phyloP scores from a whole-genome alignment of 2,113 vertebrate species.

The Eurystomus gularis region DNA sequence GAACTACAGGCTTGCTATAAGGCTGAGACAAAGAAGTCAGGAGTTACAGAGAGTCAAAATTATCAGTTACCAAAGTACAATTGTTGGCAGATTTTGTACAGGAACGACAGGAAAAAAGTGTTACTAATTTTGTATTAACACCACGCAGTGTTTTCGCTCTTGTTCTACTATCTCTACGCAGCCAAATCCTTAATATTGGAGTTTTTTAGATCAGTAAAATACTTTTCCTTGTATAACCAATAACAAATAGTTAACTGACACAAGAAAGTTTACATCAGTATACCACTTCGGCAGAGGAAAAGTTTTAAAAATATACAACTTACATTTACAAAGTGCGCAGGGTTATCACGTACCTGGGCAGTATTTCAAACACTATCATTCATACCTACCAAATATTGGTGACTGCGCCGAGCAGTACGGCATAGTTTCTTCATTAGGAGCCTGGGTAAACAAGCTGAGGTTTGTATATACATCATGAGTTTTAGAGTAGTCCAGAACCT shows the following conservation, averaged over 20 bases:
- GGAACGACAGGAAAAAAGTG: background rate
- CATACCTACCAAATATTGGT: slow-evolving; percentile 63
- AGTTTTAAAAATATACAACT: background rate
- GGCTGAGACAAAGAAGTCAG: background rate
- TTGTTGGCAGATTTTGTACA: accelerated
- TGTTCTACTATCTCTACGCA: background rate
- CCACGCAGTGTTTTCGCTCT: background rate
- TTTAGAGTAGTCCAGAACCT: slow-evolving; percentile 62
- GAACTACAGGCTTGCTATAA: background rate
- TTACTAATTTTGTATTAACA: background rate
- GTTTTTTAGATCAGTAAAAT: background rate
- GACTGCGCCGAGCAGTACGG: slow-evolving; percentile 39
- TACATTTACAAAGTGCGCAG: accelerated
- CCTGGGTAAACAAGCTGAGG: slow-evolving; percentile 58
- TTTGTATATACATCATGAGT: slow-evolving; percentile 70
- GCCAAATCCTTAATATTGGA: background rate
- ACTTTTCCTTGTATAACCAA: background rate
- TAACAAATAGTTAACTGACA: background rate
- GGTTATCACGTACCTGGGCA: accelerated
- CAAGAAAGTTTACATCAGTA: background rate
- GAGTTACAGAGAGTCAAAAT: background rate
- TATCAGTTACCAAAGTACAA: background rate
- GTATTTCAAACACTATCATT: accelerated
- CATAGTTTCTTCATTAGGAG: background rate
- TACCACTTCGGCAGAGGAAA: background rate